These are phyloP conservation scores for Threskiornis aethiopicus DNA, from an alignment of 2,797 vertebrate genomes.

Conservation along the genomic window DNA sequence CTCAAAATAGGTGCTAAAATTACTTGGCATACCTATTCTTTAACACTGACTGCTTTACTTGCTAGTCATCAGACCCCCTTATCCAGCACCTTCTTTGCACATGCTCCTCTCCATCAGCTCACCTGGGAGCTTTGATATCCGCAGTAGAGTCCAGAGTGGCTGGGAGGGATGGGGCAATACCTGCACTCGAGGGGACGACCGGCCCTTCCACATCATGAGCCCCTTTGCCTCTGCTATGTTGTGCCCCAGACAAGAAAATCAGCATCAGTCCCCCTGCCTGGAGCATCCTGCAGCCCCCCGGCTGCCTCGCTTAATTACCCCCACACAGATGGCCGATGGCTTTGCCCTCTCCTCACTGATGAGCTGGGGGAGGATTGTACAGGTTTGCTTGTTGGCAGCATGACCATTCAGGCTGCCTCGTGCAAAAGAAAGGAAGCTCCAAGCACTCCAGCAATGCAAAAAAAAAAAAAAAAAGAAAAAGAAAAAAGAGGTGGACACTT, in stretches of 20 bases:
- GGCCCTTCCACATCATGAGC: not conserved
- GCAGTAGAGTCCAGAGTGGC: not conserved
- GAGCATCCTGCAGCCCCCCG: not conserved
- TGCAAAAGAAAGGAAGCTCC: not conserved
- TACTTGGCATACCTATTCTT: not conserved
- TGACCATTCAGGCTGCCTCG: not conserved
- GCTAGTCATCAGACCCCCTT: not conserved
- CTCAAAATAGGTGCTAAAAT: not conserved
- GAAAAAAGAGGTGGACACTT: not conserved
- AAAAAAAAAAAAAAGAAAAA: not conserved
- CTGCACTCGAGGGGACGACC: not conserved
- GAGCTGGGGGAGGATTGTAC: not conserved
- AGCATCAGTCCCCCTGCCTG: no score
- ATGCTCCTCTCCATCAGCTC: not conserved
- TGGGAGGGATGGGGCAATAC: not conserved
- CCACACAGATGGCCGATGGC: not conserved
- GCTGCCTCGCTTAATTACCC: not conserved
- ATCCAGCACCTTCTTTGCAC: not conserved
- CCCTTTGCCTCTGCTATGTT: not conserved
- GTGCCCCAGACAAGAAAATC: not conserved
- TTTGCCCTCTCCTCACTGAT: not conserved
- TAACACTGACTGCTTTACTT: no score
- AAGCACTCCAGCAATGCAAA: not conserved
- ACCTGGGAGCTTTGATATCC: not conserved
- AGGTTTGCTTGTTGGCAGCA: not conserved